Conservation (phyloP, 64 coral and sea anemone genomes). For the Montipora efflorescens region DNA sequence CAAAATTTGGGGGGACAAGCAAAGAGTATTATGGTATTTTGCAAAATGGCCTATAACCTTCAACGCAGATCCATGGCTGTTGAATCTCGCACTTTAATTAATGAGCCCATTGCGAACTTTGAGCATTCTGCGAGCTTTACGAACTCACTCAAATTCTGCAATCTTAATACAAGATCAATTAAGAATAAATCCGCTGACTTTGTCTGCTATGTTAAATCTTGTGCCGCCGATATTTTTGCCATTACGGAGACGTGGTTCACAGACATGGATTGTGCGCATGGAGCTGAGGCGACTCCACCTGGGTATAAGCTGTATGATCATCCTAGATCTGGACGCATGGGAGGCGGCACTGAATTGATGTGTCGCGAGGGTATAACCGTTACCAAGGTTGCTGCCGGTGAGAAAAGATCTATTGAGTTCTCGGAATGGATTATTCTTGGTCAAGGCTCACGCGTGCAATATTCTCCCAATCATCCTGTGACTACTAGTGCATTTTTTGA, state of each 20-base stretch:
- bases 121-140: too few relatives aligned
- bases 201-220: slow-evolving; percentile 50
- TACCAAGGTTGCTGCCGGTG: slow-evolving; percentile 27
- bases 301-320: slow-evolving; percentile 56
- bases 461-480: slow-evolving; percentile 73
- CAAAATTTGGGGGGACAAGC: too few relatives aligned
- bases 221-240: slow-evolving; percentile 66
- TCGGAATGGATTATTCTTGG: slow-evolving; percentile 72
- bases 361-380: slow-evolving; percentile 43
- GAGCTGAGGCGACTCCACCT: slow-evolving; percentile 1
- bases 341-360: slow-evolving; percentile 39
- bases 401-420: slow-evolving; percentile 66
- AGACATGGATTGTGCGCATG: slow-evolving; percentile 14
- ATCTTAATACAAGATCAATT: slow-evolving; percentile 53
- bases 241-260: slow-evolving; percentile 56
- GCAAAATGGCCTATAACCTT: too few relatives aligned
- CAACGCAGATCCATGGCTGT: too few relatives aligned
- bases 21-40: too few relatives aligned
- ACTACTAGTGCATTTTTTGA: slow-evolving; percentile 59
- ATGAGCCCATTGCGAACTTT: too few relatives aligned
- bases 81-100: too few relatives aligned
- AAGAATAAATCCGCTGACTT: slow-evolving; percentile 74
- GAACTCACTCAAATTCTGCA: neutral
- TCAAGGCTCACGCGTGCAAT: slow-evolving; percentile 56
- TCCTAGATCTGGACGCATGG: slow-evolving; percentile 19